These are phyloP conservation scores for Dolichopus griseipennis DNA, from an alignment of 2,888 invertebrate species.

Conservation along the genomic window DNA sequence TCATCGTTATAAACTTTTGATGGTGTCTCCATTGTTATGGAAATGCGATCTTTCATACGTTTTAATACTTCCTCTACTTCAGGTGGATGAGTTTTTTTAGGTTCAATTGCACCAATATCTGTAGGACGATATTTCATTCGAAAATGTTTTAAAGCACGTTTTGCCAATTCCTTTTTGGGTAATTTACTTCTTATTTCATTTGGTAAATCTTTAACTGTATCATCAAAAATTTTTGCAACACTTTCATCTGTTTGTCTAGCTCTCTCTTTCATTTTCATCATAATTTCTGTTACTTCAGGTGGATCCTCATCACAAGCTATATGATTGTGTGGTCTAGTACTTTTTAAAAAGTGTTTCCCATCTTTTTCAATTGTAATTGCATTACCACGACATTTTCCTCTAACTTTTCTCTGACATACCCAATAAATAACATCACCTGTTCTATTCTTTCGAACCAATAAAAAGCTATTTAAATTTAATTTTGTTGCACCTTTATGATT, in stretches of 20 bases:
- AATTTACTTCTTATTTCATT: background rate
- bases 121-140: background rate
- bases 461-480: constrained; percentile 10
- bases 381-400: background rate
- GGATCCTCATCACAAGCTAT: background rate
- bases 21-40: background rate
- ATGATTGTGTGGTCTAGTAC: constrained; percentile 9
- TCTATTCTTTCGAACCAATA: background rate
- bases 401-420: constrained; percentile 7
- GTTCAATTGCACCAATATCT: background rate
- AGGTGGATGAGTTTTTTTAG: background rate
- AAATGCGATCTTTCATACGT: background rate
- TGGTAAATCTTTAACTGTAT: constrained; percentile 7
- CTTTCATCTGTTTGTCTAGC: background rate
- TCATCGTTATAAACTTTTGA: background rate
- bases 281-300: constrained; percentile 1
- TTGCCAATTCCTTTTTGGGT: background rate
- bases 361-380: constrained; percentile 7
- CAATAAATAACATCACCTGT: background rate
- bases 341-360: constrained; percentile 8
- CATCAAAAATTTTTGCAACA: constrained; percentile 4
- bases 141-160: background rate
- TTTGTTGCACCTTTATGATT: constrained; percentile 8
- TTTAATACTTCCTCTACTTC: background rate
- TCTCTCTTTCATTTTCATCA: constrained; percentile 9